Conservation (phyloP, 2,797 vertebrate genomes). For the Lutjanus argentimaculatus region DNA sequence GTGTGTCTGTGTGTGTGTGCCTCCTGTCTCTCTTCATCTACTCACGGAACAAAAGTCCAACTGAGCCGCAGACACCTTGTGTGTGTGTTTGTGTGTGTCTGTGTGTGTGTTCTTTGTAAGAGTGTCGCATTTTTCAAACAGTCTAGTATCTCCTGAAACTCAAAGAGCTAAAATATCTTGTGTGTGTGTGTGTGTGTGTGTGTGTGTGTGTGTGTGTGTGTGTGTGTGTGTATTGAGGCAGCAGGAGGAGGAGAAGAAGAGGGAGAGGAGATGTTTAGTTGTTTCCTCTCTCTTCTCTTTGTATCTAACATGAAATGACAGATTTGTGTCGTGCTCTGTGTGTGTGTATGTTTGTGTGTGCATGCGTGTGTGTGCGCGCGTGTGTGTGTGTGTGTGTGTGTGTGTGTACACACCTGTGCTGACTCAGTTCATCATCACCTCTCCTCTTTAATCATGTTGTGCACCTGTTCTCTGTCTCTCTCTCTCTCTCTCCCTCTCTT, state of each 20-base stretch:
- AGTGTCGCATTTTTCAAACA: conserved; percentile 33
- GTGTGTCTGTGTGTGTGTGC: conserved; percentile 10
- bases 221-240: conserved; percentile 9
- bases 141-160: conserved; percentile 7
- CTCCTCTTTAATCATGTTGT: conserved; percentile 63
- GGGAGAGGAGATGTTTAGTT: conserved; percentile 18
- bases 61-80: conserved; percentile 18
- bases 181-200: conserved; percentile 24
- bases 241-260: conserved; percentile 5
- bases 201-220: conserved; percentile 3
- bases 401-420: conserved; percentile 49
- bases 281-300: conserved; percentile 40
- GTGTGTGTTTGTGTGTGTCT: conserved; percentile 9
- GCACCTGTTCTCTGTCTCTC: conserved; percentile 48
- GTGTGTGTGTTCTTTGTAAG: conserved; percentile 13
- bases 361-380: not conserved
- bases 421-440: conserved; percentile 59
- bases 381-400: conserved; percentile 9
- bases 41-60: conserved; percentile 23
- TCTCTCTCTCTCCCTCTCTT: not conserved
- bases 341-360: conserved; percentile 4
- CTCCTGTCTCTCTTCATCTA: conserved; percentile 5
- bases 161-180: conserved; percentile 1
- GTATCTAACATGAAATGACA: conserved; percentile 67
- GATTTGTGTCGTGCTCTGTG: conserved; percentile 61